phyloP scores from a whole-genome alignment of 1,140 invertebrate genomes.

The Yoshiicerus persimilis region DNA sequence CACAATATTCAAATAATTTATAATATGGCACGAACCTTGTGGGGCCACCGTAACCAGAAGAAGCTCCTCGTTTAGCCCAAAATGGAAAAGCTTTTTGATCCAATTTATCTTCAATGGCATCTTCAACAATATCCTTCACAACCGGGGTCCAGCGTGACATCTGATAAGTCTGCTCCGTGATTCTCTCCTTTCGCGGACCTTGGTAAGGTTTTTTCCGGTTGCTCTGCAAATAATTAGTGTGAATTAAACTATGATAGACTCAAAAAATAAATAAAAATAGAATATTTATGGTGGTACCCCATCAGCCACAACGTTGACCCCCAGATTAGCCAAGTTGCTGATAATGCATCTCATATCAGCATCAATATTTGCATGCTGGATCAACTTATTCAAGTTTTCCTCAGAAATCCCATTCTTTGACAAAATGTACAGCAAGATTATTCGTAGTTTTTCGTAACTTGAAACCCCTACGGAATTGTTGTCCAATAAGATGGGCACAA shows the following conservation, averaged over 20 bases:
- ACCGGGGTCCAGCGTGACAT: slow-evolving; percentile 99
- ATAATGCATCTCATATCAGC: slow-evolving; percentile 65
- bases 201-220: slow-evolving; percentile 69
- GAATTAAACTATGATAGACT: no score
- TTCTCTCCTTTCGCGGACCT: slow-evolving; percentile 88
- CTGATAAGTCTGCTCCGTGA: slow-evolving; percentile 97
- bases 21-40: no score
- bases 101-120: slow-evolving; percentile 95
- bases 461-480: slow-evolving; percentile 67
- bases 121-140: slow-evolving; percentile 97
- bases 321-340: slow-evolving; percentile 89
- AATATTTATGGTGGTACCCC: no score
- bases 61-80: slow-evolving; percentile 85
- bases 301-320: slow-evolving; percentile 91
- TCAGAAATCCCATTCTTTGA: slow-evolving; percentile 98
- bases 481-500: slow-evolving; percentile 96
- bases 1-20: no score
- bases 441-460: slow-evolving; percentile 94
- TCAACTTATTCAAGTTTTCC: slow-evolving; percentile 74
- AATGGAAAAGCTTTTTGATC: slow-evolving; percentile 96
- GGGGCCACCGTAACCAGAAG: slow-evolving; percentile 74
- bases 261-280: no score
- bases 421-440: slow-evolving; percentile 97
- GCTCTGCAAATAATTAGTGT: background rate
- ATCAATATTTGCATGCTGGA: slow-evolving; percentile 48